phyloP scores from a whole-genome alignment of 2,888 invertebrate species.

The Thereva unica region DNA sequence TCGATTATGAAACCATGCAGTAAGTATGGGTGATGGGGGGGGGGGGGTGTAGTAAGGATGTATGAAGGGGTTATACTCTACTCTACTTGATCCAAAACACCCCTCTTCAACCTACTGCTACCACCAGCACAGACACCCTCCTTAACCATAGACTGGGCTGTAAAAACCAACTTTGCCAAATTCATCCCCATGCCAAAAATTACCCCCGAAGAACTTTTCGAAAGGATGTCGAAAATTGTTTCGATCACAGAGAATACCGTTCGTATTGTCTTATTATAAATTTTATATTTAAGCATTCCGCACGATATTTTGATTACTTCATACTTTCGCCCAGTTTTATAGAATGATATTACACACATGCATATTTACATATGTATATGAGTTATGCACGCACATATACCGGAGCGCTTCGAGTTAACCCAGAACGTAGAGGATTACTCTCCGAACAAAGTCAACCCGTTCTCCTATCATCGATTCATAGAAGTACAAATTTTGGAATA shows the following conservation, averaged over 20 bases:
- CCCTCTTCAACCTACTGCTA: constrained; percentile 5
- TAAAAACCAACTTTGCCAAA: no score
- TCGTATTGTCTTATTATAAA: constrained; percentile 33
- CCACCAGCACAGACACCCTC: neutral
- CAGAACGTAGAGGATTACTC: no score
- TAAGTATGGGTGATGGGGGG: constrained; percentile 18
- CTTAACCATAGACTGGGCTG: no score
- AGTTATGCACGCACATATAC: constrained; percentile 20
- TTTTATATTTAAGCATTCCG: constrained; percentile 36
- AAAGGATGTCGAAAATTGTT: constrained; percentile 32
- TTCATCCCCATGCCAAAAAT: neutral
- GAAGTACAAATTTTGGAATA: no score
- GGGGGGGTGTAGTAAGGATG: neutral
- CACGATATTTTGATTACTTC: constrained; percentile 36
- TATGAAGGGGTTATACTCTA: no score
- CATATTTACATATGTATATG: no score
- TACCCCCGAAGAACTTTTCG: constrained; percentile 16
- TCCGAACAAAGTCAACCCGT: no score
- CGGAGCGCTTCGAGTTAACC: no score
- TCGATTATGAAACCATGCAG: constrained; percentile 36
- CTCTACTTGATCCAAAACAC: no score
- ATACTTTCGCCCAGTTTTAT: neutral
- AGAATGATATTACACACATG: no score
- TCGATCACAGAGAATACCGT: constrained; percentile 5
- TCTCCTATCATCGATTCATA: no score